Evolutionary conservation across 2,797 vertebrate species (phyloP).

Genomic region (Syngnathus acus): DNA sequence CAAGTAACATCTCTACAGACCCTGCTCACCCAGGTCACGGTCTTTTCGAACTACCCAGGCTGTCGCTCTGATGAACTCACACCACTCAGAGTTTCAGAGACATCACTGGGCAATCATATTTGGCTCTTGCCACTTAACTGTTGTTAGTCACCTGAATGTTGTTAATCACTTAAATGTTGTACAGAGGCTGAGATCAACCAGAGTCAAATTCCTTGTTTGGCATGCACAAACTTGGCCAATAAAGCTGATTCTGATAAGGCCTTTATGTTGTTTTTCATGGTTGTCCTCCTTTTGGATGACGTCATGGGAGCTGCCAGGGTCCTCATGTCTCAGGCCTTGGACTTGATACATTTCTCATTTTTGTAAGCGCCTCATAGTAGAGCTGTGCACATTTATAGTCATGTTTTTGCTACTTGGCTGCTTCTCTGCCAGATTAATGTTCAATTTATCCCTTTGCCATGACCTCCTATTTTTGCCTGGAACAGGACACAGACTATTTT

Average conservation of each 20-base stretch:
- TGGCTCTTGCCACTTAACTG: too few species aligned
- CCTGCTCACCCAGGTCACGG: neutral
- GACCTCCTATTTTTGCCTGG: constrained; percentile 5
- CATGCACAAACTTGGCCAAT: too few species aligned
- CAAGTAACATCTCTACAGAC: too few species aligned
- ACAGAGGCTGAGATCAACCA: too few species aligned
- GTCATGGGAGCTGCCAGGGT: constrained; percentile 40
- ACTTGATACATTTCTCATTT: neutral
- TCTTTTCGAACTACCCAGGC: too few species aligned
- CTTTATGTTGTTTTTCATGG: constrained; percentile 44
- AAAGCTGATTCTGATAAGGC: constrained; percentile 19
- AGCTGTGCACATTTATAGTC: neutral
- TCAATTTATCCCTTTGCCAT: constrained; percentile 15
- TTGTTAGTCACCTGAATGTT: too few species aligned
- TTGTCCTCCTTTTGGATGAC: constrained; percentile 36
- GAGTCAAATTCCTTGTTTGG: too few species aligned
- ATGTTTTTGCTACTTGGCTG: neutral
- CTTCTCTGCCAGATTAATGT: constrained; percentile 4
- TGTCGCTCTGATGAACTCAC: too few species aligned
- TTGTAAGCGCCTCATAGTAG: neutral
- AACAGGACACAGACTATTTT: neutral
- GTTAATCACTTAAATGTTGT: too few species aligned
- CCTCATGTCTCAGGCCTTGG: constrained; percentile 42
- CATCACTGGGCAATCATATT: too few species aligned
- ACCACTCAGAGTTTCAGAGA: too few species aligned